Percentiles rank a stretch among this genome's conserved stretches.
phyloP scores from a whole-genome alignment of 2,113 vertebrate species.

The Euleptes europaea region DNA sequence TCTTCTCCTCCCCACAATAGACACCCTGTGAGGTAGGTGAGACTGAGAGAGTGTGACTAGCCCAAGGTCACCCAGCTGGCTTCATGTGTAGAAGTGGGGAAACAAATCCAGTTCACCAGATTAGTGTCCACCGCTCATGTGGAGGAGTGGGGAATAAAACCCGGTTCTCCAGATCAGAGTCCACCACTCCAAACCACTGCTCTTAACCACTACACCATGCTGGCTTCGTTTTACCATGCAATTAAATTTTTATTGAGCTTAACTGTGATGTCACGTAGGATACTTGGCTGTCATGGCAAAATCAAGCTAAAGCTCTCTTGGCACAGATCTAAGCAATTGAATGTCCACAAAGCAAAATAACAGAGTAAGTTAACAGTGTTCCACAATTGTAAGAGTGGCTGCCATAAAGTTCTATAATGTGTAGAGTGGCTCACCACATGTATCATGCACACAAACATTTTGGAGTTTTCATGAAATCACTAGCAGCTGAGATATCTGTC shows the following conservation, averaged over 20 bases:
- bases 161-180: no score
- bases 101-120: no score
- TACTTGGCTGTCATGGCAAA: conserved; percentile 21
- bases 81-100: no score
- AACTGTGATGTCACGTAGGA: conserved; percentile 16
- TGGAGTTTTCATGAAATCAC: not conserved
- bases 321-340: not conserved
- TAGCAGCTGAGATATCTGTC: not conserved
- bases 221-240: not conserved
- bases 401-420: no score
- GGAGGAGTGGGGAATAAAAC: no score
- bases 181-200: no score
- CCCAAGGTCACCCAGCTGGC: no score
- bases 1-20: no score
- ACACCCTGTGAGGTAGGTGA: no score
- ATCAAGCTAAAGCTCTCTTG: conserved; percentile 24
- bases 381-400: not conserved
- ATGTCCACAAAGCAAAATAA: not conserved
- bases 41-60: no score
- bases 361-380: not conserved
- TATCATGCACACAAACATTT: not conserved
- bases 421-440: not conserved
- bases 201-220: no score
- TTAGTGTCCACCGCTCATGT: no score
- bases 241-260: not conserved